Base-by-base conservation (phyloP, 2,888 invertebrate genomes). In the Acanthoscelides obtectus region DNA sequence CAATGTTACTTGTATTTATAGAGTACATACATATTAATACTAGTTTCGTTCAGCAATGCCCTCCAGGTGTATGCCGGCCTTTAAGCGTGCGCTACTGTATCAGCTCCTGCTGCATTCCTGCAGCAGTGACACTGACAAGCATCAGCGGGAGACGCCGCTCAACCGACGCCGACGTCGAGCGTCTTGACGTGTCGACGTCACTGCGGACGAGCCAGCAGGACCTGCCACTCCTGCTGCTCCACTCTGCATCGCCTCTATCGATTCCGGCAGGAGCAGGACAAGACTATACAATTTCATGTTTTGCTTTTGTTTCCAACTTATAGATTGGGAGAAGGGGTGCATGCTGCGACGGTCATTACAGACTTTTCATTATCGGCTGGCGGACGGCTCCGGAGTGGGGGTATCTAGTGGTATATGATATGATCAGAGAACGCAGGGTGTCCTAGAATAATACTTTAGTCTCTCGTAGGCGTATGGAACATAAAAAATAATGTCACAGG, bases 161-260 rank as follows among this genome's bases (percentile, higher is more conserved):
- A 69, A 68, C 64, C 68, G 70, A 67, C 70, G 68, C 67, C 64
- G 70, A 68, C 69, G 45, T 6, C 45, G 45, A 45, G 45, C 45
- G 45, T 65, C 72, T 73, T 81, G 81, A 81, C 77, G 79, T 75
- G 78, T 78, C 84, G 85, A 84, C 85, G 85, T 85, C 85, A 85
- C 81, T 85, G 85, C 85, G 84, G 85, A 84, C 45, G 45, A 45
- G 84, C 84, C 45, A 45, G 45, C 45, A 45, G 45, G 45, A 17
- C 45, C 82, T 5, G 22, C 21, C 22, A 66, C 8, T 12, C 45
- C n/a, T n/a, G n/a, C n/a, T n/a, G 45, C 45, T 45, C 45, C 45
- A 45, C 45, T 45, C 45, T 45, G 45, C 45, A 45, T 45, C 45
- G 45, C 45, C 45, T 45, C 45, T 45, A 45, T 45, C 45, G 45